Conservation (phyloP, 2,113 vertebrate genomes). For the Gobiocypris rarus region DNA sequence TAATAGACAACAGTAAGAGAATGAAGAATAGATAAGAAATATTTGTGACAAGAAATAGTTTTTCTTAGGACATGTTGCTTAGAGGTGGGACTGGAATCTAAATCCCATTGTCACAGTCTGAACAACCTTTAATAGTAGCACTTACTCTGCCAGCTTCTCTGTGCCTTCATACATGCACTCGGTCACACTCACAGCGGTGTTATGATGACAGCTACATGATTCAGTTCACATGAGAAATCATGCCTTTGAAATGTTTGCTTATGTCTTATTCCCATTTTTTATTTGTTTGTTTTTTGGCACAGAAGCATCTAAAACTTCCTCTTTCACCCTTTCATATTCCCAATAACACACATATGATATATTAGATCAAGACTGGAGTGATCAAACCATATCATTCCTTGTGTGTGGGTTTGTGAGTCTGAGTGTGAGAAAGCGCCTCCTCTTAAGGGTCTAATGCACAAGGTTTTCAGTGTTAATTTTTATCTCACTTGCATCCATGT, state of each 20-base stretch:
- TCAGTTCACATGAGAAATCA: slow-evolving; percentile 1
- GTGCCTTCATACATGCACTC: slow-evolving; percentile 53
- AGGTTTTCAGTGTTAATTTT: slow-evolving; percentile 23
- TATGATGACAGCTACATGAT: neutral
- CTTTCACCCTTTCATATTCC: neutral
- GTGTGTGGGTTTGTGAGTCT: slow-evolving; percentile 1
- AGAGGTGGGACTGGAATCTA: slow-evolving; percentile 60
- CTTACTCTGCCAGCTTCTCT: slow-evolving; percentile 47
- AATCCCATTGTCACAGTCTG: neutral
- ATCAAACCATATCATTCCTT: slow-evolving; percentile 1
- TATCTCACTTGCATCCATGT: slow-evolving; percentile 16
- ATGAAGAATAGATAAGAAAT: slow-evolving; percentile 17
- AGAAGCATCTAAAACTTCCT: slow-evolving; percentile 34
- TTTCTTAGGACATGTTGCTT: slow-evolving; percentile 11
- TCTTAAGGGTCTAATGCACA: slow-evolving; percentile 37
- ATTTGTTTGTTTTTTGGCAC: neutral
- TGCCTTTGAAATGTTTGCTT: slow-evolving; percentile 20
- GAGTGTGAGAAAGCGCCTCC: slow-evolving; percentile 13
- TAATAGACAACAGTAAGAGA: neutral
- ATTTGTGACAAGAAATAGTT: neutral
- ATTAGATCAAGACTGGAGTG: neutral
- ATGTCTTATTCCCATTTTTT: neutral
- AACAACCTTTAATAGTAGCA: slow-evolving; percentile 34
- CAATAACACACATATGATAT: neutral
- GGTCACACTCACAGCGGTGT: slow-evolving; percentile 19